Base-by-base conservation (phyloP, 2,888 invertebrate species). In the Calameuta idolon region DNA sequence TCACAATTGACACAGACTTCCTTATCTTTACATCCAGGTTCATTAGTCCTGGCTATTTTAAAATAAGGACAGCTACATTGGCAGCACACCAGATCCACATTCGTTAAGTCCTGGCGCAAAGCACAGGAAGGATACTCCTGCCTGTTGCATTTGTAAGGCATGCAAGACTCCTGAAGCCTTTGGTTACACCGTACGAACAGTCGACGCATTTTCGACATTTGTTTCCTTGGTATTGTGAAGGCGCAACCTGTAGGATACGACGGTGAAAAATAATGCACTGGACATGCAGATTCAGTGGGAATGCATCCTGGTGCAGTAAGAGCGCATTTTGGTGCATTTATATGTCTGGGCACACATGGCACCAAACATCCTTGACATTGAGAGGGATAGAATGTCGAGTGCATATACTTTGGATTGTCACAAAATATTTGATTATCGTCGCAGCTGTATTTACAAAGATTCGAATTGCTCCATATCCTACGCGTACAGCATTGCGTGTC, bases 11-110 rank as follows among this genome's bases (percentile, higher is more conserved):
- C 55, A 15, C 55, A 34, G 34, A 9, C 30, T 34, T 12, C n/a
- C 55, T 11, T 40, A 30, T 0, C 5, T 4, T 3, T 68, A 69
- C 69, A 71, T 37, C 34, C 12, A 68, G 34, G 30, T 5, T 35
- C n/a, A 1, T 31, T 0, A 55, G 69, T 71, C 73, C 30, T 33
- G 55, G n/a, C 71, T 11, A 80, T 11, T 76, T 76, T 80, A 5
- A 85, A 71, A 75, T 81, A 84, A 9, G 85, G 81, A 77, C 83
- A 85, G 68, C 75, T 79, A 77, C 85, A 85, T 34, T 76, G 81
- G 71, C 82, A 82, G 69, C 85, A 85, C 35, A 85, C 73, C 31
- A 84, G 75, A 73, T 80, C 81, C 0, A 78, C 77, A 15, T n/a
- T 79, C 75, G 12, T 68, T 5, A 55, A 9, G 23, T 55, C 55